Evolutionary conservation across 2,797 vertebrate species (phyloP).

Genomic region (Chiloscyllium punctatum): DNA sequence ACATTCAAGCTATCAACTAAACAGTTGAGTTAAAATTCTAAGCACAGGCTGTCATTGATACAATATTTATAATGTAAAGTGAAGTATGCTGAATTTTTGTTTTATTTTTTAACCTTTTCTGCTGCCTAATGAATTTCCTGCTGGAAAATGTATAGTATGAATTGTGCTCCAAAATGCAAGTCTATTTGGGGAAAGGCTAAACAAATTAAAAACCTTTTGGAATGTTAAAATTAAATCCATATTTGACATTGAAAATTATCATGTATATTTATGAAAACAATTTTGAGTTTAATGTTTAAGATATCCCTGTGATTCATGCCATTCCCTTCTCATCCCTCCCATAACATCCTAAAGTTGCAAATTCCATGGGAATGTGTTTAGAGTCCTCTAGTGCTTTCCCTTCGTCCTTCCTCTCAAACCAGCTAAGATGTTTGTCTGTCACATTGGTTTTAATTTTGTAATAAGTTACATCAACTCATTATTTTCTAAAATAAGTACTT

Average conservation of each 20-base stretch:
- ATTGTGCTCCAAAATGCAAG: not conserved
- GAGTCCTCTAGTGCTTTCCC: not conserved
- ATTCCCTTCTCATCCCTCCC: not conserved
- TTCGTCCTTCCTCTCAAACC: not conserved
- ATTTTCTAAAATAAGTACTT: not conserved
- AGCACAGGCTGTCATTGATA: not conserved
- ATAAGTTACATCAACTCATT: not conserved
- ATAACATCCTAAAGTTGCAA: not conserved
- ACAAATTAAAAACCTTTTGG: not conserved
- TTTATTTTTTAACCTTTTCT: not conserved
- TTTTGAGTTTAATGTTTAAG: not conserved
- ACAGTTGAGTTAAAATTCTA: not conserved
- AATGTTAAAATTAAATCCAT: not conserved
- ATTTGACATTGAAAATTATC: not conserved
- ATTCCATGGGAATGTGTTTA: not conserved
- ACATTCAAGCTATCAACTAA: constrained; percentile 6
- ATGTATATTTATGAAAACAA: not conserved
- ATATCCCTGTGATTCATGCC: not conserved
- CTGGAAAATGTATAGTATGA: not conserved
- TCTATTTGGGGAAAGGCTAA: not conserved
- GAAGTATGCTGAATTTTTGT: not conserved
- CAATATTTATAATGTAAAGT: not conserved
- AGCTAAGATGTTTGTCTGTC: not conserved
- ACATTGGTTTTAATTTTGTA: not conserved
- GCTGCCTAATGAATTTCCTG: not conserved